Conservation (phyloP, 2,797 vertebrate species). For the Balearica regulorum region DNA sequence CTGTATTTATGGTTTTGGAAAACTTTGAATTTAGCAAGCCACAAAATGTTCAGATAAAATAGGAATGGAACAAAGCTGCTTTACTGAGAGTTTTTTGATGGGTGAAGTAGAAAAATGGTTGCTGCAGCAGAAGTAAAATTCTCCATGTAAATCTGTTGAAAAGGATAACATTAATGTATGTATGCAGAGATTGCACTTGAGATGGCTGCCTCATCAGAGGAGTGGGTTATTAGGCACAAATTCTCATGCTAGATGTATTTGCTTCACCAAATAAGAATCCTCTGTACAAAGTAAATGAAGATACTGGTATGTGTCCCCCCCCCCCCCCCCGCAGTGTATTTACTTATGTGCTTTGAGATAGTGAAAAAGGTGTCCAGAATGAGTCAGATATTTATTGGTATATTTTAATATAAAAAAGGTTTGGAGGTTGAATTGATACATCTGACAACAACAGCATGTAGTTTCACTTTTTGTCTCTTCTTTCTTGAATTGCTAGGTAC, state of each 20-base stretch:
- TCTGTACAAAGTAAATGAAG: neutral
- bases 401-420: neutral
- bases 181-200: neutral
- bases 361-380: neutral
- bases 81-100: neutral
- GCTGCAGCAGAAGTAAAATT: neutral
- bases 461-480: neutral
- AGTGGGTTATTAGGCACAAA: neutral
- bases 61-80: neutral
- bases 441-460: neutral
- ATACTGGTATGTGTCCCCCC: neutral
- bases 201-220: neutral
- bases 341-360: neutral
- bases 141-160: neutral
- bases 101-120: neutral
- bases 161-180: neutral
- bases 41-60: neutral
- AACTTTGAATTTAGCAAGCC: neutral
- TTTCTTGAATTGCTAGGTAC: constrained; percentile 62
- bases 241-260: neutral
- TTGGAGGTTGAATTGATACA: neutral
- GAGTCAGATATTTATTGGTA: neutral
- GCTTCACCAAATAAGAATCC: neutral
- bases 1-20: neutral
- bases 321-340: neutral